Base-by-base conservation (phyloP, 2,888 invertebrate species). In the Acleris cristana region DNA sequence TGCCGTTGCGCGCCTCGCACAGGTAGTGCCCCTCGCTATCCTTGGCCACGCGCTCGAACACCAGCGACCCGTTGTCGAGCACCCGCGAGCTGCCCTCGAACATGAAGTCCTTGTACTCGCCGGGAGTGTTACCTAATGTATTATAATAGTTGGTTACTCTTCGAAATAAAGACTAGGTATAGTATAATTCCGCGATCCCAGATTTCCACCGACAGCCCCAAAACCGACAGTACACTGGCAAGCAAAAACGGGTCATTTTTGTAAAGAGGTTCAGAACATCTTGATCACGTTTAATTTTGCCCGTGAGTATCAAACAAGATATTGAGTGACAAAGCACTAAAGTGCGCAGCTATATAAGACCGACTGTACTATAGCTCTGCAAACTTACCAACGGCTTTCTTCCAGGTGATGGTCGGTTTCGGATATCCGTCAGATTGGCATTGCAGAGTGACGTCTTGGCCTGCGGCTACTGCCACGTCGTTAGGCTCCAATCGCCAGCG, bases 381-480 rank as follows among this genome's bases (percentile, higher is more conserved):
- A 14, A 8, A 18, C 93, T 93, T 93, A 94, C 98, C 98, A 70
- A 96, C 96, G 34, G 97, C 97, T 86, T 97, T 97, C 75, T 96
- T 96, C 98, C 98, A 98, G 12, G 96, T 96, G 62, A 98, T 96
- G 8, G 94, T 94, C 4, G 98, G 98, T 70, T 96, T 96, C 0
- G 98, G 98, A 87, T 98, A 98, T 2, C 98, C 98, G 69, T 97
- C 96, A 0, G 98, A 98, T 86, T 97, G 96, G 84, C 98, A 98
- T 82, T 97, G 96, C 53, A 98, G 90, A 19, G 95, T 95, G 23
- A 98, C 96, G 81, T 97, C 96, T 82, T 97, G 96, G 1, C 96
- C 96, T 0, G 96, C 95, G 8, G 96, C 96, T 52, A 96, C 96
- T 72, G 95, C 97, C n/a, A 96, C 94, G 81, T 97, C 97, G 71